A percentile compares a stretch with the other conserved stretches of the same genome.
Evolutionary conservation across 2,113 vertebrate species (phyloP).

Genomic region (Leptosomus discolor): DNA sequence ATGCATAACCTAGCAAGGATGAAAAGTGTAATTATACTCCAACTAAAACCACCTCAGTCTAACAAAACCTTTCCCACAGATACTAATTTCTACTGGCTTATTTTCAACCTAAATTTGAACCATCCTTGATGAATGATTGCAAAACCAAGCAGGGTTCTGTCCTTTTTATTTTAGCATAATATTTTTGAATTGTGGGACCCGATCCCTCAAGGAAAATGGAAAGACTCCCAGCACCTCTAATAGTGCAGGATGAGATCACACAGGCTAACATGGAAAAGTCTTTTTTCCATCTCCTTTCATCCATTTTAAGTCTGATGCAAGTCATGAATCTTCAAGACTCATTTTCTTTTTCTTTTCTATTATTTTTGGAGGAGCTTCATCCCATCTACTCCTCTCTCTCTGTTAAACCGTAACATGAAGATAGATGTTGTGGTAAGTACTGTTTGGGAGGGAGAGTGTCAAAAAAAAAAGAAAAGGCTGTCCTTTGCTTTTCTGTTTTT

Average conservation of each 20-base stretch:
- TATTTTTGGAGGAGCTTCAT: conserved; percentile 55
- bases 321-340: conserved; percentile 36
- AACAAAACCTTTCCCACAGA: neutral
- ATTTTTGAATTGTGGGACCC: neutral
- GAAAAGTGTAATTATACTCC: neutral
- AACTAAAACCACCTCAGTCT: neutral
- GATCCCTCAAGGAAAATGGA: neutral
- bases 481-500: neutral
- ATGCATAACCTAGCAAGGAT: neutral
- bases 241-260: neutral
- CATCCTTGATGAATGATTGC: neutral
- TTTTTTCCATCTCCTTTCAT: neutral
- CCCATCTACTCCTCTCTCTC: neutral
- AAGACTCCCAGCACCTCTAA: neutral
- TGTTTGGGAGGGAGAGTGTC: neutral
- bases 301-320: conserved; percentile 32
- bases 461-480: neutral
- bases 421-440: neutral
- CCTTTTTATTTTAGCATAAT: neutral
- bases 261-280: neutral
- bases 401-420: neutral
- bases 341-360: conserved; percentile 31
- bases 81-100: neutral
- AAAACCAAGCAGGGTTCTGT: neutral
- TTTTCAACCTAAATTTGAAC: neutral